Conservation (phyloP, 1,140 invertebrate genomes). For the Vanessa atalanta region DNA sequence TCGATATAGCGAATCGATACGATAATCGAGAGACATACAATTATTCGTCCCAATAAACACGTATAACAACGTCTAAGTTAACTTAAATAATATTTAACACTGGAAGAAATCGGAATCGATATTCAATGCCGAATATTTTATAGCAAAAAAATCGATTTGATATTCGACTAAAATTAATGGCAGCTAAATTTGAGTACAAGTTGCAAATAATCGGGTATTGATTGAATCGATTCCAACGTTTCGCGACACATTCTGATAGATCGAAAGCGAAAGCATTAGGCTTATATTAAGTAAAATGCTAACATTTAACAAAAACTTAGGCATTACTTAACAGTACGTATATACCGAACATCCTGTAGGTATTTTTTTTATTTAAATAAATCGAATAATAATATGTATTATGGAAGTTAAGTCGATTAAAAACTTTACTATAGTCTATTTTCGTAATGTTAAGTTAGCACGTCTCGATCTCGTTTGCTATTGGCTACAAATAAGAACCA, state of each 20-base stretch:
- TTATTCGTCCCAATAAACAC: slow-evolving; percentile 14
- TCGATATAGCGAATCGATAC: slow-evolving; percentile 18
- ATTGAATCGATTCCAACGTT: slow-evolving; percentile 35
- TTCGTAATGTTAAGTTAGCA: no score
- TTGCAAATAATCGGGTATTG: slow-evolving; percentile 30
- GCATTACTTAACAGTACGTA: slow-evolving; percentile 74
- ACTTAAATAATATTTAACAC: slow-evolving; percentile 55
- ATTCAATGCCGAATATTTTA: slow-evolving; percentile 30
- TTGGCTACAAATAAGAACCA: no score
- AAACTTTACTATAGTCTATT: no score
- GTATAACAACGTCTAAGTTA: slow-evolving; percentile 39
- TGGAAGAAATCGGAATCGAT: slow-evolving; percentile 51
- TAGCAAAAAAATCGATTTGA: slow-evolving; percentile 21
- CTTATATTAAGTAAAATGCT: slow-evolving; percentile 72
- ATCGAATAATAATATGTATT: neutral
- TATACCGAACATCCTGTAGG: slow-evolving; percentile 56
- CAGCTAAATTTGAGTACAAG: slow-evolving; percentile 40
- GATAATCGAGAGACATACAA: slow-evolving; percentile 1
- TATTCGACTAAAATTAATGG: slow-evolving; percentile 36
- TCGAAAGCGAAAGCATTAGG: slow-evolving; percentile 49
- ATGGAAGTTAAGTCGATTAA: no score
- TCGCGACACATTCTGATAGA: slow-evolving; percentile 34
- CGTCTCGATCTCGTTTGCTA: no score
- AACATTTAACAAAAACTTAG: slow-evolving; percentile 75
- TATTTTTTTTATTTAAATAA: slow-evolving; percentile 28